phyloP scores from a whole-genome alignment of 2,113 vertebrate species.

The Myiozetetes cayanensis region DNA sequence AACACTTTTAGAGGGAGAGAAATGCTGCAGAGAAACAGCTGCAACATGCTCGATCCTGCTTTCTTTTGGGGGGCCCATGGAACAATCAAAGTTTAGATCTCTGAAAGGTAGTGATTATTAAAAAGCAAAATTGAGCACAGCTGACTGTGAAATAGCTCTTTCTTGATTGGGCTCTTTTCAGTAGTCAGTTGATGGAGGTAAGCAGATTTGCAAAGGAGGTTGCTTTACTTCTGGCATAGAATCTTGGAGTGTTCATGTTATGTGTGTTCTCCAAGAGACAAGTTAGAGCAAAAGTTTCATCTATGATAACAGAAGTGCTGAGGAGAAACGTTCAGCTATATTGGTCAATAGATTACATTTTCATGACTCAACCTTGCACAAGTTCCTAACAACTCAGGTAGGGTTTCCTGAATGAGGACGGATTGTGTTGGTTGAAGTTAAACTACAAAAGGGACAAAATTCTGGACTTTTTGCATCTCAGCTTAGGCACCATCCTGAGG shows the following conservation, averaged over 20 bases:
- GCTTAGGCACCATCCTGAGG: neutral
- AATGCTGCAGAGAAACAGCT: conserved; percentile 46
- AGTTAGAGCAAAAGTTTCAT: neutral
- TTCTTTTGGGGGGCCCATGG: neutral
- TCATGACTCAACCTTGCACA: neutral
- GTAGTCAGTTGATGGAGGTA: neutral
- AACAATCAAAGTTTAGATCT: neutral
- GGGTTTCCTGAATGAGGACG: neutral
- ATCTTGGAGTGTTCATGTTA: neutral
- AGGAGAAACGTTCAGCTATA: rapidly evolving
- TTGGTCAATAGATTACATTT: neutral
- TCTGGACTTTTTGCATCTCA: neutral
- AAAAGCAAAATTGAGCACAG: neutral
- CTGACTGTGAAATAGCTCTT: neutral
- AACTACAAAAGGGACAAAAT: neutral
- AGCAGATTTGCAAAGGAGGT: neutral
- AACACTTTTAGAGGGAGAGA: conserved; percentile 31
- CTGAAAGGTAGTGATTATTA: neutral
- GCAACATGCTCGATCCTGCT: neutral
- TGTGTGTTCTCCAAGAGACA: neutral
- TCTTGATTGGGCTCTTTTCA: neutral
- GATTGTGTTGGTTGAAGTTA: neutral
- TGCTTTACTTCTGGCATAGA: neutral
- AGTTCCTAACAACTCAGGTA: neutral
- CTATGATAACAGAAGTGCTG: neutral